Percentiles rank a stretch among this genome's conserved stretches.
Evolutionary conservation across 2,797 vertebrate species (phyloP).

Genomic region (Alouatta caraya): DNA sequence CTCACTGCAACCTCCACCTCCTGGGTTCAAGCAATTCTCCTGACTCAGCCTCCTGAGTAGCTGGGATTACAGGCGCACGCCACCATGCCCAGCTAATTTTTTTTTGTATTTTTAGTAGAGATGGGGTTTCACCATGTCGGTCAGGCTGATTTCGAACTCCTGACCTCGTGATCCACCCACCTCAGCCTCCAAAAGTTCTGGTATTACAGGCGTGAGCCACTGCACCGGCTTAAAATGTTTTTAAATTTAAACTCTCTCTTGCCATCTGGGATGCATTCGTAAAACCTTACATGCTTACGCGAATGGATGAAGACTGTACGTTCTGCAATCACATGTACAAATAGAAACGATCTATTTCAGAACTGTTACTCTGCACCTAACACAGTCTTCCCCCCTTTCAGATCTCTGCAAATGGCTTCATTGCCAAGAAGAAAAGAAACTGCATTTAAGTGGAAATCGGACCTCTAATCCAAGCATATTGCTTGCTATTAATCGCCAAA

Average conservation of each 20-base stretch:
- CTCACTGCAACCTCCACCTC: too few relatives aligned
- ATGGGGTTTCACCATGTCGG: too few relatives aligned
- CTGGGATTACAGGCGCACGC: too few relatives aligned
- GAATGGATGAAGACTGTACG: background rate
- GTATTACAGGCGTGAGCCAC: too few relatives aligned
- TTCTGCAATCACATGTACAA: rapidly evolving
- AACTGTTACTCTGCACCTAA: rapidly evolving
- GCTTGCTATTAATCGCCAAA: slow-evolving; percentile 83
- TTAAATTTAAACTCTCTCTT: background rate
- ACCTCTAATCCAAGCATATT: slow-evolving; percentile 86
- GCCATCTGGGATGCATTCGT: background rate
- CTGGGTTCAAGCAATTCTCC: too few relatives aligned
- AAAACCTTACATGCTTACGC: background rate
- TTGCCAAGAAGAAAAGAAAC: slow-evolving; percentile 60
- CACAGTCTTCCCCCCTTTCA: slow-evolving; percentile 15
- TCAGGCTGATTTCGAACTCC: too few relatives aligned
- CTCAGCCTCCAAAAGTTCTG: too few relatives aligned
- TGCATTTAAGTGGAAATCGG: slow-evolving; percentile 76
- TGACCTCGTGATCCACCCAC: too few relatives aligned
- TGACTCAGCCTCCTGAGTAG: too few relatives aligned
- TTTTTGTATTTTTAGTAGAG: too few relatives aligned
- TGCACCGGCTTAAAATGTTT: background rate
- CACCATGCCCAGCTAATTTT: too few relatives aligned
- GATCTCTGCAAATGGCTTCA: slow-evolving; percentile 68
- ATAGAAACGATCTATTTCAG: rapidly evolving